Evolutionary conservation across 2,113 vertebrate species (phyloP), one percentile per base, ranked within the genome.

Genomic region (Prinia subflava): DNA sequence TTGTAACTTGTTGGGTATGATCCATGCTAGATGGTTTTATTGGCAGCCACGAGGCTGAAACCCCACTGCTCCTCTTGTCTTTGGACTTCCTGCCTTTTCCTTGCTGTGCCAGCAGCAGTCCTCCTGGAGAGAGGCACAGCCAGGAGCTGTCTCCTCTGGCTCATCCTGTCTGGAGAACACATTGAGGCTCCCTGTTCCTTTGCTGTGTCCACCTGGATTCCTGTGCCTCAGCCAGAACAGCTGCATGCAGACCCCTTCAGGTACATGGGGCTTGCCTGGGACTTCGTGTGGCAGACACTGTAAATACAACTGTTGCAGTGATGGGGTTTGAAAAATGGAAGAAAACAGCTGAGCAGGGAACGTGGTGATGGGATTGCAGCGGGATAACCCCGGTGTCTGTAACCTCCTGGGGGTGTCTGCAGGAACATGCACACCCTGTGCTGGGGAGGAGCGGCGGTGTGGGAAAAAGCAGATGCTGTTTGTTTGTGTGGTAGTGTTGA

Each of bases 331-430:
- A 57, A 62, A 79, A 69, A 10, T 9, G 28, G 37, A 76, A 28
- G 19, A 83, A 41, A 62, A 7, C 47, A 76, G 53, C 37, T 53
- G 83, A 16, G 17, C 13, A 27, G 1, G 2, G 82, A 62, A 24
- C 0, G 0, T 10, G 53, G 55, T 7, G 82, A 23, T 79, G 0
- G 1, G 52, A 16, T 52, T 60, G 77, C 62, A 49, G 39, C 0
- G 0, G 57, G 37, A 28, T 60, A 70, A 52, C 69, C 60, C 77
- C 0, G 1, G 74, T n/a, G 57, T 10, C 77, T 75, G 63, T 50
- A 55, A 59, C 55, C 57, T 91, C 44, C 70, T 76, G 69, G 35
- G n/a, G 13, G 27, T 76, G 47, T 60, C 94, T 64, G 37, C 14
- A 76, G 55, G 78, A 79, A 23, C 56, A 11, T 1, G 15, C 33